Conservation (phyloP, 2,888 invertebrate genomes). For the Chrysolina haemoptera region DNA sequence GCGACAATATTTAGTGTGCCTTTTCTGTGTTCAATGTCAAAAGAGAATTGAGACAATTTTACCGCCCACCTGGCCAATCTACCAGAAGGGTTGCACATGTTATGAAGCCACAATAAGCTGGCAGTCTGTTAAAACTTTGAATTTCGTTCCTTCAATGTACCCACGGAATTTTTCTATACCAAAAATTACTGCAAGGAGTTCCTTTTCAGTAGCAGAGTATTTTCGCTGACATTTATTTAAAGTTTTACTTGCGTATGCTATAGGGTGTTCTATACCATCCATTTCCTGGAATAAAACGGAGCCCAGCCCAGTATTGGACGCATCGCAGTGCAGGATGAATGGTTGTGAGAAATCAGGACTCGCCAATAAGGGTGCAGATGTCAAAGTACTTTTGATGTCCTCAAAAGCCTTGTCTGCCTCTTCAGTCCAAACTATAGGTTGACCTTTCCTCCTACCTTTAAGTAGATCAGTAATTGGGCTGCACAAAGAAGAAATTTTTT, state of each 20-base stretch:
- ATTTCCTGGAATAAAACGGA: slow-evolving; percentile 32
- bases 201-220: slow-evolving; percentile 48
- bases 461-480: slow-evolving; percentile 46
- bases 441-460: no score
- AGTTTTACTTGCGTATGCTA: slow-evolving; percentile 40
- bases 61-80: no score
- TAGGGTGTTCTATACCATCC: slow-evolving; percentile 35
- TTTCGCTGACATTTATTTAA: slow-evolving; percentile 45
- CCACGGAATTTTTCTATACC: slow-evolving; percentile 40
- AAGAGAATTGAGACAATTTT: no score
- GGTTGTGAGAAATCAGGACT: slow-evolving; percentile 43
- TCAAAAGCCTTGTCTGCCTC: no score
- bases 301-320: slow-evolving; percentile 49
- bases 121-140: slow-evolving; percentile 21
- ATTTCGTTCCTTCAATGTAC: slow-evolving; percentile 53
- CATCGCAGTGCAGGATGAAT: slow-evolving; percentile 47
- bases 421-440: no score
- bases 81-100: no score
- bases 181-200: slow-evolving; percentile 48
- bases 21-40: no score
- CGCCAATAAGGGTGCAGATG: slow-evolving; percentile 49
- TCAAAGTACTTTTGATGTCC: slow-evolving; percentile 44
- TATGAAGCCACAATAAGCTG: neutral
- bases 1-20: no score
- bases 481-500: slow-evolving; percentile 32